A percentile compares a stretch with the other conserved stretches of the same genome.
Evolutionary conservation across 2,113 vertebrate genomes (phyloP).

Genomic region (Sterrhoptilus dennistouni): DNA sequence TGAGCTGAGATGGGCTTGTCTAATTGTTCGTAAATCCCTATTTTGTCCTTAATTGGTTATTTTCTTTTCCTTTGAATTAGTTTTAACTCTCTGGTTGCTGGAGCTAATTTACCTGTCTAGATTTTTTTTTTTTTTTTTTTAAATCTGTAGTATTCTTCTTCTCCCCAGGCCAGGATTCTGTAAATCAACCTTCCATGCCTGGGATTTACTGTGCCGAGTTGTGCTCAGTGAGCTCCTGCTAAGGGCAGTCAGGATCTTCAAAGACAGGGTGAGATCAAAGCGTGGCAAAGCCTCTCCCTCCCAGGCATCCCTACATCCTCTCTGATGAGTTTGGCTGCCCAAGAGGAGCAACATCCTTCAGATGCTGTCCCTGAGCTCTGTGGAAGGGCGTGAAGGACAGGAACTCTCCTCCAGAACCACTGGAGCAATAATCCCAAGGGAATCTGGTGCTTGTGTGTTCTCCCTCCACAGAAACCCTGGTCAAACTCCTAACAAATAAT

Average conservation of each 20-base stretch:
- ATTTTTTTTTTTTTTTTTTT: not conserved
- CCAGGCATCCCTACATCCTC: not conserved
- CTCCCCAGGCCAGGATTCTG: not conserved
- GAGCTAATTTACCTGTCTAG: not conserved
- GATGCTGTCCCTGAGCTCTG: not conserved
- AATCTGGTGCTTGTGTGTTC: not conserved
- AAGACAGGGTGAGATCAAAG: not conserved
- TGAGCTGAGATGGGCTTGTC: rapidly evolving
- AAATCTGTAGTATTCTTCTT: not conserved
- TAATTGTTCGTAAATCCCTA: not conserved
- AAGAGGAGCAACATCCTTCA: not conserved
- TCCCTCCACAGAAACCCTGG: not conserved
- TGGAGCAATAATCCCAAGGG: not conserved
- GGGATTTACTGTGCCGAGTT: rapidly evolving
- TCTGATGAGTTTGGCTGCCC: not conserved
- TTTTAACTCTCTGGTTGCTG: not conserved
- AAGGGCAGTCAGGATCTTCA: not conserved
- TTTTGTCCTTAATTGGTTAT: not conserved
- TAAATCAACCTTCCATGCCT: not conserved
- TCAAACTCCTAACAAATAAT: not conserved
- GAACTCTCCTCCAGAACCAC: not conserved
- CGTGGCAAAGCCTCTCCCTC: not conserved
- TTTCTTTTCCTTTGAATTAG: not conserved
- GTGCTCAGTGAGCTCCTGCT: not conserved
- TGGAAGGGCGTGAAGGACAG: not conserved